Percentiles rank a stretch among this genome's conserved stretches.
These are phyloP conservation scores for Rhegmatorhina hoffmannsi DNA, from an alignment of 2,113 vertebrate species.

Conservation along the genomic window DNA sequence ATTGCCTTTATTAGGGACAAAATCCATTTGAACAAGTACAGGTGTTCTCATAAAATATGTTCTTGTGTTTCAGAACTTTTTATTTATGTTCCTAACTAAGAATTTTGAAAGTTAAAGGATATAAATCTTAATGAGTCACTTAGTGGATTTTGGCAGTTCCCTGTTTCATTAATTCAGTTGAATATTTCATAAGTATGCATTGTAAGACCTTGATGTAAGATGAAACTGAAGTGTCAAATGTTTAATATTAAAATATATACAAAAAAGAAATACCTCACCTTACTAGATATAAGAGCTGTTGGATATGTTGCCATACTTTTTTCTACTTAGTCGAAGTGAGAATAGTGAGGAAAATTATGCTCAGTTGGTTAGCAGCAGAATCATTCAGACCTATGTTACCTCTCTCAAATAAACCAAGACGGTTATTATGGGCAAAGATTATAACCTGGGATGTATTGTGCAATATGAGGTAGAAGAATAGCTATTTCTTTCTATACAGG, in stretches of 20 bases:
- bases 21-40: not conserved
- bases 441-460: not conserved
- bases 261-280: not conserved
- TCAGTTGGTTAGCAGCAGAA: not conserved
- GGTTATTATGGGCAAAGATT: not conserved
- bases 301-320: not conserved
- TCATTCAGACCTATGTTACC: not conserved
- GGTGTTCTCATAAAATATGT: not conserved
- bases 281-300: not conserved
- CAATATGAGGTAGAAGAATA: not conserved
- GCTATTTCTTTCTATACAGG: not conserved
- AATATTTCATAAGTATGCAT: not conserved
- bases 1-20: not conserved
- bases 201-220: not conserved
- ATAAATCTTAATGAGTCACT: not conserved
- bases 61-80: not conserved
- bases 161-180: not conserved
- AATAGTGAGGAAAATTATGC: not conserved
- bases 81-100: not conserved
- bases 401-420: not conserved
- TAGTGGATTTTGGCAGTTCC: not conserved
- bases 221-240: not conserved
- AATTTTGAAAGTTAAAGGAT: not conserved
- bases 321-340: not conserved
- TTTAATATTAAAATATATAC: not conserved